phyloP scores from a whole-genome alignment of 2,797 vertebrate genomes.

The Fundulus diaphanus region DNA sequence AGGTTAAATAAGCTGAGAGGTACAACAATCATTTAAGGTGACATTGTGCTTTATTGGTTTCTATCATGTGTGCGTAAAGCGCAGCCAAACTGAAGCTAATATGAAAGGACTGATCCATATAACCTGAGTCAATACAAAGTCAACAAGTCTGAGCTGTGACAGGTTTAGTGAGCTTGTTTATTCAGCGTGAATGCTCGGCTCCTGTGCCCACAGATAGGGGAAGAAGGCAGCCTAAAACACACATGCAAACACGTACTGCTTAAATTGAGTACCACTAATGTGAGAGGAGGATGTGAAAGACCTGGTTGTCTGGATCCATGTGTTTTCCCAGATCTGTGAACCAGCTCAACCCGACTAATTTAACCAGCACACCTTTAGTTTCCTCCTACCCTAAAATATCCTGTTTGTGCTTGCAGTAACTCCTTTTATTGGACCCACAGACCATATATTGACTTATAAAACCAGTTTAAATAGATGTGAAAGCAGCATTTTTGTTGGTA shows the following conservation, averaged over 20 bases:
- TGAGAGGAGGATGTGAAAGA: conserved; percentile 14
- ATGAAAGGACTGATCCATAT: conserved; percentile 61
- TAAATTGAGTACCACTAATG: conserved; percentile 29
- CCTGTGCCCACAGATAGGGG: conserved; percentile 66
- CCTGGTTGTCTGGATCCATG: conserved; percentile 3
- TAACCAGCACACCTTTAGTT: not conserved
- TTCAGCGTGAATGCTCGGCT: conserved; percentile 54
- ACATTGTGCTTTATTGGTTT: conserved; percentile 36
- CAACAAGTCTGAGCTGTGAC: conserved; percentile 68
- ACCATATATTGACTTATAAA: conserved; percentile 39
- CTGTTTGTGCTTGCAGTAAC: conserved; percentile 26
- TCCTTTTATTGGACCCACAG: conserved; percentile 25
- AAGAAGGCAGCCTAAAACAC: conserved; percentile 53
- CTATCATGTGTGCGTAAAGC: conserved; percentile 44
- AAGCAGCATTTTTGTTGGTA: conserved; percentile 50
- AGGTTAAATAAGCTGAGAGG: conserved; percentile 4
- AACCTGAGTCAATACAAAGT: conserved; percentile 59
- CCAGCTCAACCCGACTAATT: not conserved
- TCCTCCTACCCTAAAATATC: conserved; percentile 13
- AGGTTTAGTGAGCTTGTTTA: conserved; percentile 68
- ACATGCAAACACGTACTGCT: conserved; percentile 53
- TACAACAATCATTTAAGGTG: conserved; percentile 16
- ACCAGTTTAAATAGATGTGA: conserved; percentile 45
- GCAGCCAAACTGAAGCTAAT: conserved; percentile 56
- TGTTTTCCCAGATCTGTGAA: not conserved